Percentiles rank a stretch among this genome's conserved stretches.
Evolutionary conservation across 2,888 invertebrate genomes (phyloP).

Genomic region (Rhabditoides inermis): DNA sequence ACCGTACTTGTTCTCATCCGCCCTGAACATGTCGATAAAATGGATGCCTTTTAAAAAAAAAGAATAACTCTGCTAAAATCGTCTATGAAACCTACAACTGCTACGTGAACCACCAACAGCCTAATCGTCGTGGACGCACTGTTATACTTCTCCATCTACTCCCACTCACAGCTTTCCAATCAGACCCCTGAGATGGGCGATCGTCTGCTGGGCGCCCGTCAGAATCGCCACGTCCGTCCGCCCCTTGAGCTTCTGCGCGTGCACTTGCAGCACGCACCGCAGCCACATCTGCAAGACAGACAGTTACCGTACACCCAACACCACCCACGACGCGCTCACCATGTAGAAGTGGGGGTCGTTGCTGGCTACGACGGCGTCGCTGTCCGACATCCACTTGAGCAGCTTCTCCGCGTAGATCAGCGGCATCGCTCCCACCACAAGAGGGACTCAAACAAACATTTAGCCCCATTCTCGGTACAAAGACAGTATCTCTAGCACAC

Average conservation of each 20-base stretch:
- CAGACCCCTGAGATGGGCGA: constrained; percentile 26
- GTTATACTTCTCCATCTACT: too few species aligned
- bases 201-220: constrained; percentile 40
- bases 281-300: constrained; percentile 24
- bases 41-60: background rate
- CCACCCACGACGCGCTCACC: constrained; percentile 5
- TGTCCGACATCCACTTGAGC: constrained; percentile 64
- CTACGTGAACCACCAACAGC: too few species aligned
- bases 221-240: constrained; percentile 28
- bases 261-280: constrained; percentile 24
- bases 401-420: constrained; percentile 70
- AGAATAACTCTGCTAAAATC: background rate
- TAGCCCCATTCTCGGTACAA: too few species aligned
- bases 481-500: too few species aligned
- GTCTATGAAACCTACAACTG: constrained; percentile 8
- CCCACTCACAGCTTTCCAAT: constrained; percentile 22
- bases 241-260: constrained; percentile 37
- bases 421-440: constrained; percentile 67
- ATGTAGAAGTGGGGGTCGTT: constrained; percentile 81
- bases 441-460: constrained; percentile 68
- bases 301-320: background rate
- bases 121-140: too few species aligned
- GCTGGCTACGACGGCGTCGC: constrained; percentile 65
- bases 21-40: constrained; percentile 13
- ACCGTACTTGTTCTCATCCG: constrained; percentile 31